These are phyloP conservation scores for Psephotus haematonotus DNA, from an alignment of 2,113 vertebrate genomes.

Conservation along the genomic window DNA sequence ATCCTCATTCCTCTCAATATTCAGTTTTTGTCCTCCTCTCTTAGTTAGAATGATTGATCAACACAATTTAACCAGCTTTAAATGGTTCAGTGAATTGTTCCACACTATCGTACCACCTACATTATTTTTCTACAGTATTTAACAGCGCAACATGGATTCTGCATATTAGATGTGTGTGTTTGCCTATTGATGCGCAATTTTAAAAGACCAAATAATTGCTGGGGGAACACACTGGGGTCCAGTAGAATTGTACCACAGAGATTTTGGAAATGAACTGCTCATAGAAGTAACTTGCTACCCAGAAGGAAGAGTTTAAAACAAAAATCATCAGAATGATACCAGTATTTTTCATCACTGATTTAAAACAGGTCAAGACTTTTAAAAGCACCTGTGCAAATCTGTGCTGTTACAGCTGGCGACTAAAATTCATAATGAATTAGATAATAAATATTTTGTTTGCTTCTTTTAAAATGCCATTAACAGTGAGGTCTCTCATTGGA, in stretches of 20 bases:
- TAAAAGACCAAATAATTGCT: not conserved
- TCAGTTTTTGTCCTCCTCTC: not conserved
- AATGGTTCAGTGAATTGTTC: constrained; percentile 13
- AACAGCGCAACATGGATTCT: not conserved
- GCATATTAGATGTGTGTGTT: not conserved
- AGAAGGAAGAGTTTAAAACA: not conserved
- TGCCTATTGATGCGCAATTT: not conserved
- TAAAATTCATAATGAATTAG: not conserved
- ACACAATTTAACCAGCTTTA: constrained; percentile 27
- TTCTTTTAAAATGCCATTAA: not conserved
- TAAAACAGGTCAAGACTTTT: not conserved
- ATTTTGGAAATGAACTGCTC: not conserved
- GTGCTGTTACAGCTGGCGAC: not conserved
- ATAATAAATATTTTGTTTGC: constrained; percentile 42
- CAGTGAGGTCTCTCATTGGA: not conserved
- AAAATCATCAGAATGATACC: not conserved
- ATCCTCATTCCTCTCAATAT: not conserved
- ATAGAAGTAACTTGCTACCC: not conserved
- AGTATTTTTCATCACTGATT: not conserved
- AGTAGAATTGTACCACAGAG: not conserved
- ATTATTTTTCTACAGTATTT: not conserved
- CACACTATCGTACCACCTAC: not conserved
- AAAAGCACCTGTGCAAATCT: not conserved
- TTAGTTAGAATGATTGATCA: constrained; percentile 40
- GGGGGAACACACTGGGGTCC: not conserved